Evolutionary conservation across 2,888 invertebrate species (phyloP).

Genomic region (Aphidoletes aphidimyza): DNA sequence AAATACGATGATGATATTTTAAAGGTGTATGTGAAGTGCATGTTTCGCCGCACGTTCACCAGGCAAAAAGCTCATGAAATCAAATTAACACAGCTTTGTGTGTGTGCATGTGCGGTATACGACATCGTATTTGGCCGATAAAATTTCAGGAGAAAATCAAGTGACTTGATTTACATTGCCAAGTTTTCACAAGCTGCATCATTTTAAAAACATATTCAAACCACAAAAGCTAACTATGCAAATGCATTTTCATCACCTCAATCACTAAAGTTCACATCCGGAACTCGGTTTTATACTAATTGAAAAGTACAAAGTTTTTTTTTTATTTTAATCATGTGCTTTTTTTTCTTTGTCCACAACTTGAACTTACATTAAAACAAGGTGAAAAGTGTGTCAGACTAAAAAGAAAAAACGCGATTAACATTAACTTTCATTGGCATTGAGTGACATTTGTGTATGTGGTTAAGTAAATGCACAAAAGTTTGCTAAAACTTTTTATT

Average conservation of each 20-base stretch:
- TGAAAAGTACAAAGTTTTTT: neutral
- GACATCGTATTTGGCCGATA: neutral
- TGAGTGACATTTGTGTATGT: conserved; percentile 31
- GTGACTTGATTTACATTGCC: neutral
- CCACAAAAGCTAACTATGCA: neutral
- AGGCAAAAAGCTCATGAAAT: too few species aligned
- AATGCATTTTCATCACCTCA: neutral
- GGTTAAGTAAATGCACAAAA: neutral
- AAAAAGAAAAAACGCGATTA: neutral
- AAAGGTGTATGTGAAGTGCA: neutral
- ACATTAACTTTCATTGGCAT: neutral
- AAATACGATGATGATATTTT: conserved; percentile 10
- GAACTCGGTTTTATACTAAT: neutral
- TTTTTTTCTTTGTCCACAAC: too few species aligned
- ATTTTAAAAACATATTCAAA: too few species aligned
- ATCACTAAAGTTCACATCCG: neutral
- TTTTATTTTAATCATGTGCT: too few species aligned
- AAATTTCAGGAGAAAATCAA: neutral
- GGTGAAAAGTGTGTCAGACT: neutral
- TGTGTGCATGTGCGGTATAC: too few species aligned
- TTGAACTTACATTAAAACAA: too few species aligned
- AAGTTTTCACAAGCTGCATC: neutral
- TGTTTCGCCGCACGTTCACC: neutral
- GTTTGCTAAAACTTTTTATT: neutral
- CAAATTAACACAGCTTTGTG: too few species aligned